Base-by-base conservation (phyloP, 2,113 vertebrate species). In the Sylvicapra grimmia region DNA sequence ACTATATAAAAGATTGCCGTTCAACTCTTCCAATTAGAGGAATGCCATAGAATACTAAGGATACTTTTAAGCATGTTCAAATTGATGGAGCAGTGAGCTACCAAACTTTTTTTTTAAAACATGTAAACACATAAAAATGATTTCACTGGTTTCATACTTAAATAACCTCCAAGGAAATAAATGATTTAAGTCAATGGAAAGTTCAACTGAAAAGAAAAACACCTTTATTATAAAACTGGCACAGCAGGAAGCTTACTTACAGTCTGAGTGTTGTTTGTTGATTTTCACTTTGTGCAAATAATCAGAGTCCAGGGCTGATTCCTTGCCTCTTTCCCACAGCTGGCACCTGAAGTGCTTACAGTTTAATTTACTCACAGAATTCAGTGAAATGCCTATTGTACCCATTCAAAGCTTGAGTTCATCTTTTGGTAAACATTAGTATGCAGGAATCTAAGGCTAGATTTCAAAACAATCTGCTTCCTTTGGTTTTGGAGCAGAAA, bases 161-260 rank as follows among this genome's bases (percentile, higher is more conserved):
- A 92, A 11, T 4, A 96, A 92, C 68, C 80, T 85, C 77, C 92
- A 94, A 96, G 86, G 87, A 97, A 98, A 98, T 95, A 93, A 87
- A 92, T 56, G 90, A 93, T 80, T 97, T 54, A 95, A 83, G 58
- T 93, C 96, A 72, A 85, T 58, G 83, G 97, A 95, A 89, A 80
- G 89, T 98, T 97, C 65, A 54, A n/a, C 12, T 93, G 94, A 96
- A 97, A 98, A 97, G 51, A 96, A 98, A 98, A 90, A 90, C 23
- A 85, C 79, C 59, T 54, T 89, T 59, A 93, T 82, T 95, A 65
- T 84, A 92, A 96, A 97, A 96, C 21, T 87, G 82, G 21, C 65
- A 93, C 11, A 95, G 87, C 33, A 95, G 65, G 95, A 96, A 97
- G 94, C 7, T 93, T 29, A 75, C 61, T 83, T 44, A 97, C 86